Conservation (phyloP, 2,888 invertebrate species). For the Pachymerium ferrugineum region DNA sequence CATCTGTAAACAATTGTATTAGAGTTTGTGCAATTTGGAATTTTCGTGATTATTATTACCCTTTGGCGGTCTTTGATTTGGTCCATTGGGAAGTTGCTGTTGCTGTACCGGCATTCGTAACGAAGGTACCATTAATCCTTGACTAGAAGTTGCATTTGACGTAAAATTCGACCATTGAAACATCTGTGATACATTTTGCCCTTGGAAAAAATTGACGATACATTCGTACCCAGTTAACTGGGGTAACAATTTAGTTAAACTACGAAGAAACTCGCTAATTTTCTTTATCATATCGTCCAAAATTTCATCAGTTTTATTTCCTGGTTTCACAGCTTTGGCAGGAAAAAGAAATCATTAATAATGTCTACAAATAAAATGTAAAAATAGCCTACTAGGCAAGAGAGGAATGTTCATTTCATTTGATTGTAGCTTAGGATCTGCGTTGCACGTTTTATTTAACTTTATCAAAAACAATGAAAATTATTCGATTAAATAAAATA, state of each 20-base stretch:
- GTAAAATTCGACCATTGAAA: neutral
- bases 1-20: neutral
- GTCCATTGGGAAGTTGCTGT: neutral
- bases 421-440: neutral
- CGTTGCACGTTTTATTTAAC: neutral
- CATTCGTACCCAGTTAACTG: neutral
- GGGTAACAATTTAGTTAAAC: neutral
- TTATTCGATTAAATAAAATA: too few relatives aligned
- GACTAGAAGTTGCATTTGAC: neutral
- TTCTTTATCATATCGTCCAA: neutral
- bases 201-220: neutral
- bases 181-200: neutral
- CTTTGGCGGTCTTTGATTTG: neutral
- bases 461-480: too few relatives aligned
- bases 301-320: constrained; percentile 2
- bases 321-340: neutral
- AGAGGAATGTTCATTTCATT: neutral
- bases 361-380: too few relatives aligned
- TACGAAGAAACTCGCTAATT: neutral
- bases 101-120: neutral
- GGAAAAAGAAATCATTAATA: neutral
- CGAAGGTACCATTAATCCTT: neutral
- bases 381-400: neutral
- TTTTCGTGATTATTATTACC: neutral
- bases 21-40: neutral